phyloP scores from a whole-genome alignment of 1,140 invertebrate species.

The Campodea augens region DNA sequence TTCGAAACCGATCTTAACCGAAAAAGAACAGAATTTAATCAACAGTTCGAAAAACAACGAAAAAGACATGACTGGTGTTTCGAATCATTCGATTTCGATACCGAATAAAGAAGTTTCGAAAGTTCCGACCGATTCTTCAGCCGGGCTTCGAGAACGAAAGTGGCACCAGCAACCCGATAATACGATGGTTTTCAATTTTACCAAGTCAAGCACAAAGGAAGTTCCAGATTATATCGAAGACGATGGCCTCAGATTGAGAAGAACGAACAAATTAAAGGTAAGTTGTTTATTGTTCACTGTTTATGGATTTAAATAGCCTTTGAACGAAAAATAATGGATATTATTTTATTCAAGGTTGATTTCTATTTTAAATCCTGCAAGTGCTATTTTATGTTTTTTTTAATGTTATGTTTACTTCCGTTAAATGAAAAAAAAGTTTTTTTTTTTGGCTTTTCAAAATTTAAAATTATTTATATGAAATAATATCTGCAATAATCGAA shows the following conservation, averaged over 20 bases:
- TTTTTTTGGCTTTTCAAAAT: too few species aligned
- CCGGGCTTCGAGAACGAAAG: conserved; percentile 28
- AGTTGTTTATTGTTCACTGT: conserved; percentile 21
- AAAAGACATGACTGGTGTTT: conserved; percentile 9
- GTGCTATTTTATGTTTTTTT: too few species aligned
- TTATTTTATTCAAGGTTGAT: too few species aligned
- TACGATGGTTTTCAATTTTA: conserved; percentile 73
- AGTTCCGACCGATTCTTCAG: background rate
- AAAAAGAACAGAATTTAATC: conserved; percentile 48
- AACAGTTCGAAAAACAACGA: conserved; percentile 42
- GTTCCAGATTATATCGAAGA: conserved; percentile 80
- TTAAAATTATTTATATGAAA: too few species aligned
- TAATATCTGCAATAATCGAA: too few species aligned
- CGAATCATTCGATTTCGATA: conserved; percentile 27
- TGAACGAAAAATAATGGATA: too few species aligned
- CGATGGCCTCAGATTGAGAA: conserved; percentile 51
- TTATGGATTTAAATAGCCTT: too few species aligned
- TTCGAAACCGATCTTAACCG: conserved; percentile 25
- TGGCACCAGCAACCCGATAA: conserved; percentile 34
- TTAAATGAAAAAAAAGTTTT: too few species aligned
- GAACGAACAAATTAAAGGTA: conserved; percentile 48
- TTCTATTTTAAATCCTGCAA: too few species aligned
- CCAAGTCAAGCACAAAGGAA: conserved; percentile 40
- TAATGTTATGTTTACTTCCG: too few species aligned
- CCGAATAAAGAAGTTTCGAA: conserved; percentile 20